phyloP scores from a whole-genome alignment of 2,888 invertebrate species.

The Nephrotoma guestfalica region DNA sequence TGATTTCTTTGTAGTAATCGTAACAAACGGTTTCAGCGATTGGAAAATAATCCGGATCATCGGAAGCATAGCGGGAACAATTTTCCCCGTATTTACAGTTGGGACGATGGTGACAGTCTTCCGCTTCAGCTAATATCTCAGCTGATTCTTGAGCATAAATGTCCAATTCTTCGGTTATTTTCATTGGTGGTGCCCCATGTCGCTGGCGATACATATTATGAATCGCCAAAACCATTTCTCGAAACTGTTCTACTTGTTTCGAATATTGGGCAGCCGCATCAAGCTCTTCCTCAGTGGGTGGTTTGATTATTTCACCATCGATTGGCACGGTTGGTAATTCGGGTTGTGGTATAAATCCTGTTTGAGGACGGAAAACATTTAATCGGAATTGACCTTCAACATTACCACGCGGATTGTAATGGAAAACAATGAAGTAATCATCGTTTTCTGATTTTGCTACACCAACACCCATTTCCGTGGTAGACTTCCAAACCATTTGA shows the following conservation, averaged over 20 bases:
- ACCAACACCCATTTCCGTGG: constrained; percentile 56
- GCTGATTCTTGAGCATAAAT: background rate
- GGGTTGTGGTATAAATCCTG: background rate
- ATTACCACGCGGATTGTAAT: constrained; percentile 20
- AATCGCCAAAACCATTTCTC: background rate
- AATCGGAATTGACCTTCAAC: constrained; percentile 13
- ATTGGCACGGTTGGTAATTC: background rate
- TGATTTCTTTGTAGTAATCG: background rate
- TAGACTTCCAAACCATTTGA: constrained; percentile 58
- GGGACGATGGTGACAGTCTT: background rate
- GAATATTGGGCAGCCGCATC: background rate
- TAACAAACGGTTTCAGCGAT: background rate
- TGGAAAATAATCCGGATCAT: background rate
- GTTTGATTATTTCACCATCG: background rate
- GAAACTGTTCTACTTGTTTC: background rate
- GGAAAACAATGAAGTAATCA: constrained; percentile 58
- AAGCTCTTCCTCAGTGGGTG: background rate
- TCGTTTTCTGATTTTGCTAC: constrained; percentile 57
- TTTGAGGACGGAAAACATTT: background rate
- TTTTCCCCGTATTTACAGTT: background rate
- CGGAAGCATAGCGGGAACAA: background rate
- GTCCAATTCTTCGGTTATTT: background rate
- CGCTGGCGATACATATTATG: background rate
- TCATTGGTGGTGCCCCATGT: background rate
- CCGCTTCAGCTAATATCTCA: background rate